These are phyloP conservation scores for Parus major DNA, from an alignment of 2,113 vertebrate genomes.

Conservation along the genomic window DNA sequence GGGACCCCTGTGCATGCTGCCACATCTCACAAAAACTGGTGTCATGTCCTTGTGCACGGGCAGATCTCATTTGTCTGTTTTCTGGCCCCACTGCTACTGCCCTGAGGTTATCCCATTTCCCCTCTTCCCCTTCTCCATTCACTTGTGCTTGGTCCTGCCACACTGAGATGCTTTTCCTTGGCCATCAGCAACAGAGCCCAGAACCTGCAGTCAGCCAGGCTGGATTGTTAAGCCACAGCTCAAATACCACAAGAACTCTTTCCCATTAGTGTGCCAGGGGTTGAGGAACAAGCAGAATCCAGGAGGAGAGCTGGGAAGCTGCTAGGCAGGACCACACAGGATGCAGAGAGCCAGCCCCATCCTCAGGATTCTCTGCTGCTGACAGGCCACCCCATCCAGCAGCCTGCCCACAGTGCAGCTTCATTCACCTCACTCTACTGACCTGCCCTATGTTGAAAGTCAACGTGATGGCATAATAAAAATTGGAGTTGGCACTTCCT, in stretches of 20 bases:
- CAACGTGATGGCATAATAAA: conserved; percentile 97
- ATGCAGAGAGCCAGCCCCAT: not conserved
- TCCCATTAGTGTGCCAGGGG: not conserved
- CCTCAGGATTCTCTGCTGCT: not conserved
- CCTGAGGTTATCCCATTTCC: not conserved
- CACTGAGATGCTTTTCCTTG: not conserved
- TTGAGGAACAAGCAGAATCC: not conserved
- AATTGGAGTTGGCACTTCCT: conserved; percentile 98
- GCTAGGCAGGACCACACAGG: not conserved
- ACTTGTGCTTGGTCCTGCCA: not conserved
- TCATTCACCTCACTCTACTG: not conserved
- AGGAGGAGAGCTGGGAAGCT: not conserved
- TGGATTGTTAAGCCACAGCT: not conserved
- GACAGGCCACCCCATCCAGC: not conserved
- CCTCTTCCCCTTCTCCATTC: not conserved
- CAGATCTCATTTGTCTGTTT: not conserved
- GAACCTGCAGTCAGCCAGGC: fast-evolving
- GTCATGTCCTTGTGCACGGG: fast-evolving
- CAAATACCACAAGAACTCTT: not conserved
- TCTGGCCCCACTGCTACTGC: not conserved
- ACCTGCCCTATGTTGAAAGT: conserved; percentile 97
- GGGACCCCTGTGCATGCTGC: fast-evolving
- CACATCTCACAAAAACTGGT: not conserved
- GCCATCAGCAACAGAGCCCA: not conserved
- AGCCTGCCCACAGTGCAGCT: not conserved